Conservation (phyloP, 2,113 vertebrate genomes). For the Xiphias gladius region DNA sequence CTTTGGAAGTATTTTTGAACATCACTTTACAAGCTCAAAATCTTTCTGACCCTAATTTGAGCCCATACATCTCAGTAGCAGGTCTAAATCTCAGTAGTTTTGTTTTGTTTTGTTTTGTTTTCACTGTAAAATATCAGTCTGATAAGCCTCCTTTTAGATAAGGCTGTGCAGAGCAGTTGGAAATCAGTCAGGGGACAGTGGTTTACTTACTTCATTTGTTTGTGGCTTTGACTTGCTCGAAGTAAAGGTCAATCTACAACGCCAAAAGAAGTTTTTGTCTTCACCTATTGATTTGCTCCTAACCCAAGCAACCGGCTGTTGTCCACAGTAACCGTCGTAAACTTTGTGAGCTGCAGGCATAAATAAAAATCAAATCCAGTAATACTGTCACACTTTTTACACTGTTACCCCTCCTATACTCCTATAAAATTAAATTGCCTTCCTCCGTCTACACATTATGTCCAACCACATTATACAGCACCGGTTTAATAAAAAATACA, state of each 20-base stretch:
- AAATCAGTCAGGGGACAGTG: neutral
- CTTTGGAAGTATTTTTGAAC: too few species aligned
- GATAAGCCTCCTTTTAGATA: neutral
- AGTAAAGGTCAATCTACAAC: neutral
- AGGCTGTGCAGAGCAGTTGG: neutral
- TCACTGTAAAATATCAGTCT: neutral
- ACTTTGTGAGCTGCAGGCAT: neutral
- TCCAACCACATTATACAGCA: neutral
- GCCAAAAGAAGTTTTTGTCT: neutral
- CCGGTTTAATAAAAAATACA: conserved; percentile 5
- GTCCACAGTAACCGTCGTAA: neutral
- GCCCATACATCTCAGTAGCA: too few species aligned
- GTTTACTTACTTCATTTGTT: neutral
- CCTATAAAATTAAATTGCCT: conserved; percentile 6
- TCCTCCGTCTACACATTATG: conserved; percentile 10
- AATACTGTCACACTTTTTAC: conserved; percentile 18
- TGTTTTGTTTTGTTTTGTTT: neutral
- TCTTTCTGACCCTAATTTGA: neutral
- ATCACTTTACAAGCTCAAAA: too few species aligned
- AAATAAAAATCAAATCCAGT: neutral
- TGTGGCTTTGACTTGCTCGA: neutral
- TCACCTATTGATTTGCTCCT: neutral
- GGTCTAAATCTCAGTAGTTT: neutral
- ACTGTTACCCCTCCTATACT: conserved; percentile 9
- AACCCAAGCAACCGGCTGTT: neutral